Conservation (phyloP, 2,888 invertebrate genomes). For the Spisula solida region DNA sequence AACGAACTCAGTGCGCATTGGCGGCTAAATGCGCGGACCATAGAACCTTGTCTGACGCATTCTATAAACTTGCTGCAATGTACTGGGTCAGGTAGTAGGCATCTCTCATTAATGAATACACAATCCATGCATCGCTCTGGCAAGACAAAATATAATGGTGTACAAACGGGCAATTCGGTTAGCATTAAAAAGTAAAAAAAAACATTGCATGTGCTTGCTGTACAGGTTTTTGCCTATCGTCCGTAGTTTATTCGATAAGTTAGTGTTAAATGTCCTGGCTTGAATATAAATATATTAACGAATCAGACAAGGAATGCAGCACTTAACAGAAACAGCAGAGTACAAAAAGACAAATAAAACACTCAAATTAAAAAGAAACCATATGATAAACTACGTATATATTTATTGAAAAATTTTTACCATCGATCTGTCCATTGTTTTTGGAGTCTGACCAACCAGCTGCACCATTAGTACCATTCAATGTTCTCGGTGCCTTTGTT, state of each 20-base stretch:
- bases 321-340: no score
- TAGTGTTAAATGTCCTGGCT: no score
- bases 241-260: no score
- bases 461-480: neutral
- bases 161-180: no score
- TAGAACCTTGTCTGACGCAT: constrained; percentile 64
- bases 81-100: constrained; percentile 62
- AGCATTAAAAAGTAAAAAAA: no score
- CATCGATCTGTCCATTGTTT: constrained; percentile 25
- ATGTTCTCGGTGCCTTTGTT: constrained; percentile 31
- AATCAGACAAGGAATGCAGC: no score
- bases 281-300: no score
- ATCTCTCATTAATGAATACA: constrained; percentile 70
- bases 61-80: constrained; percentile 70
- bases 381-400: no score
- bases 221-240: no score
- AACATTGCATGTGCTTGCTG: no score
- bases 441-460: neutral
- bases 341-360: no score
- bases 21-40: constrained; percentile 64
- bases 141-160: neutral
- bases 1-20: constrained; percentile 72
- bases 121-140: constrained; percentile 67
- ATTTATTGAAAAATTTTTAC: neutral
- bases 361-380: no score